Conservation (phyloP, 1,140 invertebrate genomes). For the Sitobion miscanthi region DNA sequence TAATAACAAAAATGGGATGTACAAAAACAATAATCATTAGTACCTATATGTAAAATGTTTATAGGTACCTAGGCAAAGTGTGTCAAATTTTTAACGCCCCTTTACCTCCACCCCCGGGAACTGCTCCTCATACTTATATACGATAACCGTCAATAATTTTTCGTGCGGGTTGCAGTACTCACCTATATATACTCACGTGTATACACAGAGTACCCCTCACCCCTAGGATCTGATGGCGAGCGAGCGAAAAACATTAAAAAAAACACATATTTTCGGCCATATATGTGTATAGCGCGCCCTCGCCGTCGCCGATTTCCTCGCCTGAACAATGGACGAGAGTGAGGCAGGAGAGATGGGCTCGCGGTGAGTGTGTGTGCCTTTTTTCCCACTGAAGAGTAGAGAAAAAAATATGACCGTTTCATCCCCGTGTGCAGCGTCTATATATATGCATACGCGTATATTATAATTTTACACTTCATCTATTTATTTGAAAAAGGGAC, state of each 20-base stretch:
- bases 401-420: neutral
- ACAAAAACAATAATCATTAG: neutral
- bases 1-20: no score
- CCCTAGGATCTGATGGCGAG: neutral
- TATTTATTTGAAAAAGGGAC: conserved; percentile 53
- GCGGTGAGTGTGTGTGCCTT: neutral
- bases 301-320: neutral
- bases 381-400: conserved; percentile 25
- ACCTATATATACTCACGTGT: neutral
- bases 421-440: neutral
- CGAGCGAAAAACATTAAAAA: neutral
- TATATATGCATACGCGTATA: neutral
- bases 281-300: neutral
- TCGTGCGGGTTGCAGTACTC: neutral
- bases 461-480: conserved; percentile 56
- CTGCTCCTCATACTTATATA: neutral
- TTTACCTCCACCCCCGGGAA: neutral
- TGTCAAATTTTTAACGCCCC: neutral
- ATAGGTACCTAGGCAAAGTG: no score
- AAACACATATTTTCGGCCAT: neutral
- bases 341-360: neutral
- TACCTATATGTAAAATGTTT: no score
- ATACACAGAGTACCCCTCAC: neutral
- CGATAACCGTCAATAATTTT: neutral
- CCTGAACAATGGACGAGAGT: neutral